phyloP scores from a whole-genome alignment of 1,140 invertebrate species.

The Schlechtendalia chinensis region DNA sequence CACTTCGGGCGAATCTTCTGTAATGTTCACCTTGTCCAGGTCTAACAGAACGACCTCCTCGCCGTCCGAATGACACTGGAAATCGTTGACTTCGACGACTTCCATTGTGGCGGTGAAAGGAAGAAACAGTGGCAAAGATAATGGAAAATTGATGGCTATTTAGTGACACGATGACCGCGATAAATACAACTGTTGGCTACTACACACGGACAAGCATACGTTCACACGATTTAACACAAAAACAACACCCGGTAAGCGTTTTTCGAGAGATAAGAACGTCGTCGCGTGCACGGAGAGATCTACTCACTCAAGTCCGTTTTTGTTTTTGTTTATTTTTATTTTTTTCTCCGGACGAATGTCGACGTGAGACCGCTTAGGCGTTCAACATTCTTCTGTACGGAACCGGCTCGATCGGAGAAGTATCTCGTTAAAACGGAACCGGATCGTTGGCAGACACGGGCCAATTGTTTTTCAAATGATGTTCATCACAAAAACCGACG shows the following conservation, averaged over 20 bases:
- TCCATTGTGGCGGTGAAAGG: neutral
- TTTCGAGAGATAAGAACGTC: too few species aligned
- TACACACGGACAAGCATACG: neutral
- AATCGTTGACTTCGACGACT: slow-evolving; percentile 22
- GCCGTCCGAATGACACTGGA: slow-evolving; percentile 37
- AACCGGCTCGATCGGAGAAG: neutral
- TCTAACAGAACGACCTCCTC: slow-evolving; percentile 32
- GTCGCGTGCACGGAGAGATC: neutral
- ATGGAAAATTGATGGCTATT: too few species aligned
- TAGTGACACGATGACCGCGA: neutral
- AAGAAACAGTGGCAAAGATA: neutral
- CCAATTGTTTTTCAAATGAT: neutral
- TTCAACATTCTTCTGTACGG: too few species aligned
- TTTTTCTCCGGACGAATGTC: neutral
- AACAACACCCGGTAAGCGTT: too few species aligned
- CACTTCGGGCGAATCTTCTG: neutral
- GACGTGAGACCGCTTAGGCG: neutral
- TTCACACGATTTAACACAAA: too few species aligned
- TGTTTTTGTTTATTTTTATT: too few species aligned
- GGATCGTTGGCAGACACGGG: neutral
- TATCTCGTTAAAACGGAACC: neutral
- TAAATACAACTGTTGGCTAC: neutral
- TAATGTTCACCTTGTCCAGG: slow-evolving; percentile 7
- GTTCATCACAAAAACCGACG: neutral
- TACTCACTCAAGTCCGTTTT: neutral